phyloP scores from a whole-genome alignment of 2,797 vertebrate genomes.

The Carcharodon carcharias region DNA sequence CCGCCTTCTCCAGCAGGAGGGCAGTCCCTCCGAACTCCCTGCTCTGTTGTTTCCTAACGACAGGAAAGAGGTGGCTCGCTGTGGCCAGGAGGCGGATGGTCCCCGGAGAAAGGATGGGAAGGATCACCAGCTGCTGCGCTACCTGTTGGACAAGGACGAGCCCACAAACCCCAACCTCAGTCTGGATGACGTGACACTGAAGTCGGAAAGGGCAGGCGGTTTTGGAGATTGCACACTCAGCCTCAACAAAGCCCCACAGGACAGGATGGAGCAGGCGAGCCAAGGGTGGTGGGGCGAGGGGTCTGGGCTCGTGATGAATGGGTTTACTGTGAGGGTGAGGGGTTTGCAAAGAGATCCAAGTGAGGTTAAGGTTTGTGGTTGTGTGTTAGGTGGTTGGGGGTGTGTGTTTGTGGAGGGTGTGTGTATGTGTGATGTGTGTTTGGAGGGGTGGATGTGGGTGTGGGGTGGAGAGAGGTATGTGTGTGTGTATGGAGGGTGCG shows the following conservation, averaged over 20 bases:
- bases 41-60: slow-evolving; percentile 57
- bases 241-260: slow-evolving; percentile 48
- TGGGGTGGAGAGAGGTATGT: no score
- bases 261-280: slow-evolving; percentile 57
- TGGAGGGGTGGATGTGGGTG: no score
- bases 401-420: no score
- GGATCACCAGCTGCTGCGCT: slow-evolving; percentile 87
- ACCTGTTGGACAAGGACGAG: slow-evolving; percentile 90
- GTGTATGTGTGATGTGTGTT: no score
- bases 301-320: background rate
- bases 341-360: no score
- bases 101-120: slow-evolving; percentile 74
- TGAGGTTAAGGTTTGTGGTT: no score
- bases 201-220: slow-evolving; percentile 73
- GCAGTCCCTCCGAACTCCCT: slow-evolving; percentile 70
- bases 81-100: slow-evolving; percentile 52
- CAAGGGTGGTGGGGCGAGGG: background rate
- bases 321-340: background rate
- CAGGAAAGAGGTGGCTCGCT: slow-evolving; percentile 52
- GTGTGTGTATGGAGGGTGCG: no score
- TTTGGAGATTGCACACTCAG: slow-evolving; percentile 55
- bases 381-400: no score
- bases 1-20: slow-evolving; percentile 86
- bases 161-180: slow-evolving; percentile 71
- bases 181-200: slow-evolving; percentile 81